Conservation (phyloP, 1,140 invertebrate genomes). For the Orussus abietinus region DNA sequence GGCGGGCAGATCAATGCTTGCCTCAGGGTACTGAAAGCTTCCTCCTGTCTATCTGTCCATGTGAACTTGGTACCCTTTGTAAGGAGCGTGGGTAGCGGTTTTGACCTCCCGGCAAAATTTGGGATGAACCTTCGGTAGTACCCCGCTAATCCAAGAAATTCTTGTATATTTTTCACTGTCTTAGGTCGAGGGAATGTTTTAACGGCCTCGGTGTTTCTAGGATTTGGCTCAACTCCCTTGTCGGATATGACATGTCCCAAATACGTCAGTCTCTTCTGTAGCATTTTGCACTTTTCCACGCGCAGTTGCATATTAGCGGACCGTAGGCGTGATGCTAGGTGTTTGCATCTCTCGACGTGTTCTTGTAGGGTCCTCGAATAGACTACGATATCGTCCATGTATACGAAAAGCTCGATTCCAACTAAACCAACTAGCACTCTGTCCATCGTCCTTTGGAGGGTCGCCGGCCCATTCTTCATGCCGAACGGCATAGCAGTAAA, state of each 20-base stretch:
- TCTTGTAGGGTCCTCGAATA: constrained; percentile 32
- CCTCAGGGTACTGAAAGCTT: constrained; percentile 22
- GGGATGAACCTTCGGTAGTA: constrained; percentile 45
- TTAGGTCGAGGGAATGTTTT: constrained; percentile 27
- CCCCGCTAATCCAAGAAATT: constrained; percentile 31
- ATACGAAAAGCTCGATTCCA: constrained; percentile 36
- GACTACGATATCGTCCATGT: constrained; percentile 49
- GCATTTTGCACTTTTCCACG: constrained; percentile 31
- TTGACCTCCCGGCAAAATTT: constrained; percentile 32
- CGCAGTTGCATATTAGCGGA: constrained; percentile 28
- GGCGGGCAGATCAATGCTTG: constrained; percentile 11
- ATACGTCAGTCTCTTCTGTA: constrained; percentile 24
- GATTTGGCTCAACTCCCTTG: constrained; percentile 31
- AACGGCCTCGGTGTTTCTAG: constrained; percentile 27
- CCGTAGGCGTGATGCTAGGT: constrained; percentile 25
- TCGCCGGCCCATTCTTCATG: no score
- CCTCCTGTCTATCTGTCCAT: constrained; percentile 23
- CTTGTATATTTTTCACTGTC: constrained; percentile 24
- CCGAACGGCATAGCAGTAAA: no score
- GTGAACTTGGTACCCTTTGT: constrained; percentile 34
- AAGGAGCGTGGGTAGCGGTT: constrained; percentile 36
- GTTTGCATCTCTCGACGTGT: constrained; percentile 14
- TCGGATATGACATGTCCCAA: constrained; percentile 30
- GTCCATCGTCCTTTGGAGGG: no score
- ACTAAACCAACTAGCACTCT: no score